Evolutionary conservation across 2,888 invertebrate genomes (phyloP).

Genomic region (Osedax fenrisi): DNA sequence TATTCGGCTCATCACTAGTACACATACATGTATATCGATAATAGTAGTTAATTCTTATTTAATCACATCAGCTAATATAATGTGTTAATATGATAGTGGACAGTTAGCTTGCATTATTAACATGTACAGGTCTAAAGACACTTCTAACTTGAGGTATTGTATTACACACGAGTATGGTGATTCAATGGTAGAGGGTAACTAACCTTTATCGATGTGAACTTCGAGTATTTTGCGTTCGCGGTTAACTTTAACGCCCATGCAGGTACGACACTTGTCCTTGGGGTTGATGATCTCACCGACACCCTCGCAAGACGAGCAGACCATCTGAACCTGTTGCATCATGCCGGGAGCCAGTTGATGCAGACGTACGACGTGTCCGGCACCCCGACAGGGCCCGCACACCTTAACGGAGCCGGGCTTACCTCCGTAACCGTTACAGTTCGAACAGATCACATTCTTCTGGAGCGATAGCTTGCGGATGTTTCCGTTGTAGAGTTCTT

Average conservation of each 20-base stretch:
- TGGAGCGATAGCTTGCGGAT: slow-evolving; percentile 81
- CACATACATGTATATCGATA: too few relatives aligned
- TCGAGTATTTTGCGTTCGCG: slow-evolving; percentile 83
- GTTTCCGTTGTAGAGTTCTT: slow-evolving; percentile 85
- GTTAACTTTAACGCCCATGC: slow-evolving; percentile 76
- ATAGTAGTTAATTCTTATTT: too few relatives aligned
- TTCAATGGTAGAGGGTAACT: too few relatives aligned
- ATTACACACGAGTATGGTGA: too few relatives aligned
- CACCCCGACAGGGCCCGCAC: slow-evolving; percentile 75
- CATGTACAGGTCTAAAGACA: too few relatives aligned
- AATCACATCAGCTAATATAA: too few relatives aligned
- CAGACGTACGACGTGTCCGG: slow-evolving; percentile 65
- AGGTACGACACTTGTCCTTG: slow-evolving; percentile 78
- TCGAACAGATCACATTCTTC: slow-evolving; percentile 87
- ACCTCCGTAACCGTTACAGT: slow-evolving; percentile 87
- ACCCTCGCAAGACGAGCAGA: slow-evolving; percentile 75
- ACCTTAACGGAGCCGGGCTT: slow-evolving; percentile 79
- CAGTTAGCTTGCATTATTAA: too few relatives aligned
- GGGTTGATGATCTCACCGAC: slow-evolving; percentile 55
- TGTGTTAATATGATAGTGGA: too few relatives aligned
- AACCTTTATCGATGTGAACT: slow-evolving; percentile 71
- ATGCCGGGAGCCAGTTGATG: slow-evolving; percentile 65
- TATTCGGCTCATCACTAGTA: too few relatives aligned
- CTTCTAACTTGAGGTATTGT: too few relatives aligned
- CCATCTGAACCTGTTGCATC: slow-evolving; percentile 79